Evolutionary conservation across 2,888 invertebrate species (phyloP).

Genomic region (Mythimna albipuncta): DNA sequence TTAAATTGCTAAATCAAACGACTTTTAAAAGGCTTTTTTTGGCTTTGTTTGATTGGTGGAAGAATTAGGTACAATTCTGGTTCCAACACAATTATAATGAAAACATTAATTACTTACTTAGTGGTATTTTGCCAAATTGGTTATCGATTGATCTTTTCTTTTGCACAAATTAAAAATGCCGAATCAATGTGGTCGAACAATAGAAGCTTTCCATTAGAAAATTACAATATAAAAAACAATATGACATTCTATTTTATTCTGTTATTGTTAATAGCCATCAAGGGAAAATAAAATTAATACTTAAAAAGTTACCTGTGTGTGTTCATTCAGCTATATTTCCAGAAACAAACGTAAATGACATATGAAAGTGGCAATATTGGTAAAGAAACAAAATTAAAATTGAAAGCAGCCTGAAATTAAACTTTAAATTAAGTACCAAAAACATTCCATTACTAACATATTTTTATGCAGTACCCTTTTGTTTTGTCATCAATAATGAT

Average conservation of each 20-base stretch:
- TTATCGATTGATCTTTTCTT: not conserved
- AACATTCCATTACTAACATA: not conserved
- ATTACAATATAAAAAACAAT: no score
- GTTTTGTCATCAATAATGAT: no score
- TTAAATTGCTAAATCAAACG: slow-evolving; percentile 20
- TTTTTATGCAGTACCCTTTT: not conserved
- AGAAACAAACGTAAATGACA: not conserved
- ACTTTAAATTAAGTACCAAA: not conserved
- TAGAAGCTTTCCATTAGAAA: not conserved
- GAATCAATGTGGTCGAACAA: not conserved
- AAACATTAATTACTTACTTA: not conserved
- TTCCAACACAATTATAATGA: not conserved
- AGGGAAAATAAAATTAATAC: slow-evolving; percentile 22
- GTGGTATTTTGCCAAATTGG: not conserved
- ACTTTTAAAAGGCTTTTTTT: slow-evolving; percentile 21
- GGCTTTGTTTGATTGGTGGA: not conserved
- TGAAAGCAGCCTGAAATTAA: not conserved
- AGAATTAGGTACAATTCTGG: no score
- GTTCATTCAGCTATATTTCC: not conserved
- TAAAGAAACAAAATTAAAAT: not conserved
- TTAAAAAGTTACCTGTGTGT: slow-evolving; percentile 1
- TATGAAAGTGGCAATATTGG: not conserved
- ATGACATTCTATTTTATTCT: not conserved
- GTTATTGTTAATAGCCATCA: not conserved
- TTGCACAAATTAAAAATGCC: not conserved